Evolutionary conservation across 2,888 invertebrate genomes (phyloP), one percentile per base, ranked within the genome.

Genomic region (Mythimna ferrago): DNA sequence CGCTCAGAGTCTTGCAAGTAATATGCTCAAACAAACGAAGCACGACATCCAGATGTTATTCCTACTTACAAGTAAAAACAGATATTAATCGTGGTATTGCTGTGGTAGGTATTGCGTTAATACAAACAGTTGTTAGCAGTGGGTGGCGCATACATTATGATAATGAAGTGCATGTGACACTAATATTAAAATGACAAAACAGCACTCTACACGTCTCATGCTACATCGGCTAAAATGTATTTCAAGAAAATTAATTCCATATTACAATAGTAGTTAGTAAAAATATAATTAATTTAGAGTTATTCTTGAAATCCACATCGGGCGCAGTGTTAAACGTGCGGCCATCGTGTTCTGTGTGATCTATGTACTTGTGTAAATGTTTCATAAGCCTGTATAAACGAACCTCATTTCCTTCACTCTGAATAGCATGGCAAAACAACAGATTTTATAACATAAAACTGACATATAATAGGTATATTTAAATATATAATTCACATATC

Each of bases 401-500:
- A 96, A 96, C 96, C 96, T 96, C 95, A 71, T 82, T 86, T 95
- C 96, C 96, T 92, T 96, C 96, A 91, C 92, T 92, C 96, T 96
- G 96, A 91, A 92, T 92, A 91, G 96, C 96, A 96, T 95, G 94
- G 89, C 93, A 95, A 93, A 95, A 96, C 92, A 94, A 95, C 91
- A 94, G 88, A 93, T 92, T 86, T 82, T 92, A 90, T 92, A 92
- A 92, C 88, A 90, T 89, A 91, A 88, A 91, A 90, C 86, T 88
- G 84, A 90, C 87, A 91, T 87, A 89, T 64, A 57, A 71, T 83
- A 80, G 83, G 48, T 71, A 75, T 70, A 77, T 71, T 71, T 57
- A 84, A 74, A 77, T 85, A 85, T 61, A 84, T 78, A 78, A 73
- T 73, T 72, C 44, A 82, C 64, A 69, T 84, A 82, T 81, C 70